Evolutionary conservation across 2,888 invertebrate genomes (phyloP).

Genomic region (Tenodera sinensis): DNA sequence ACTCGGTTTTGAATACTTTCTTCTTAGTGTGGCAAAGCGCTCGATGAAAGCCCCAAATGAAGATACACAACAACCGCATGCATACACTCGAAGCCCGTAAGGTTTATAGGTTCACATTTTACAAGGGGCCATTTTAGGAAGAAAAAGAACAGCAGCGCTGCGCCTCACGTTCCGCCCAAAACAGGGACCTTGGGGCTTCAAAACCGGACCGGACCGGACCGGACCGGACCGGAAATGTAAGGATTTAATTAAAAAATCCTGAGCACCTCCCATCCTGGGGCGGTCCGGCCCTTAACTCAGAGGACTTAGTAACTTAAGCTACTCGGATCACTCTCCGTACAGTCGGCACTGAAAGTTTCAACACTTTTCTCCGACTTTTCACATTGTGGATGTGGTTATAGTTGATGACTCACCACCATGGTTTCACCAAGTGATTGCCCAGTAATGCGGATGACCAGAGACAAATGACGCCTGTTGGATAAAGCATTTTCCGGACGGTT

Average conservation of each 20-base stretch:
- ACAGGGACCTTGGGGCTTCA: neutral
- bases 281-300: neutral
- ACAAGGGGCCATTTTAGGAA: neutral
- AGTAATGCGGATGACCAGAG: no score
- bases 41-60: no score
- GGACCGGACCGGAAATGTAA: neutral
- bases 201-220: neutral
- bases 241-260: neutral
- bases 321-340: neutral
- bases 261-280: neutral
- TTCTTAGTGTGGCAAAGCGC: no score
- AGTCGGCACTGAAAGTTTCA: neutral
- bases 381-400: neutral
- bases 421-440: no score
- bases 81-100: neutral
- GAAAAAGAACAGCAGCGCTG: neutral
- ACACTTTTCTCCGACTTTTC: neutral
- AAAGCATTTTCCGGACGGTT: no score
- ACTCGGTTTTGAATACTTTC: no score
- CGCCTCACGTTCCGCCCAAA: neutral
- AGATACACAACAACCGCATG: neutral
- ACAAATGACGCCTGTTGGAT: no score
- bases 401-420: neutral
- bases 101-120: neutral
- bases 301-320: neutral